Evolutionary conservation across 1,140 invertebrate genomes (phyloP), one percentile per base, ranked within the genome.

Genomic region (Anagrus nilaparvatae): DNA sequence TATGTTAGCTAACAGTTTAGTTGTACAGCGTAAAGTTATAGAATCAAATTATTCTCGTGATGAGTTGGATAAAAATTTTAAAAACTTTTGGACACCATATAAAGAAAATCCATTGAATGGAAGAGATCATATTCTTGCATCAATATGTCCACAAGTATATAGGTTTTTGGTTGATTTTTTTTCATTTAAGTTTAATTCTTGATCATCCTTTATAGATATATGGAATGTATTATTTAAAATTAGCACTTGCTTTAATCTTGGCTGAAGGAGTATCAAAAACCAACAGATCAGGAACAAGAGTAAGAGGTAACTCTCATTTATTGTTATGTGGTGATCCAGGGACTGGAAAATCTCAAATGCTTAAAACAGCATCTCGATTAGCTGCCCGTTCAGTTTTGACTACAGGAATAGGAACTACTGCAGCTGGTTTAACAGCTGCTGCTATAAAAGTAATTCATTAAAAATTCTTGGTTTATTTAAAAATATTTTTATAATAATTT

Each of bases 311-410:
- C 54, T 78, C 84, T 7, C 91, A 96, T 71, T 66, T 94, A 50
- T 63, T 96, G 36, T 60, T 96, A 8, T 83, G 94, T 29, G 90
- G 91, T 24, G 90, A 94, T 75, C 90, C 91, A 48, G 89, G 88
- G 49, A 84, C 81, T 13, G 90, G 85, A 13, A 96, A 96, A 61
- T 93, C 89, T 0, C 85, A 93, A 60, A 73, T 96, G 32, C 67
- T 96, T 33, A 79, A 82, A 48, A 81, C 82, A 51, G 84, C 81
- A 1, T 71, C 79, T 3, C 79, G 79, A 61, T 63, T 94, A 27
- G 79, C 77, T 19, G 73, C 80, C 0, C 66, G 88, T 12, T 84
- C 87, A 7, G 82, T 94, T 6, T 68, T 89, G 36, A 93, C 89
- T 3, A 91, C 87, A 12, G 90, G 89, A 4, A 71, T 80, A 12